Evolutionary conservation across 2,888 invertebrate species (phyloP), one percentile per base, ranked within the genome.

Genomic region (Agriopis marginaria): DNA sequence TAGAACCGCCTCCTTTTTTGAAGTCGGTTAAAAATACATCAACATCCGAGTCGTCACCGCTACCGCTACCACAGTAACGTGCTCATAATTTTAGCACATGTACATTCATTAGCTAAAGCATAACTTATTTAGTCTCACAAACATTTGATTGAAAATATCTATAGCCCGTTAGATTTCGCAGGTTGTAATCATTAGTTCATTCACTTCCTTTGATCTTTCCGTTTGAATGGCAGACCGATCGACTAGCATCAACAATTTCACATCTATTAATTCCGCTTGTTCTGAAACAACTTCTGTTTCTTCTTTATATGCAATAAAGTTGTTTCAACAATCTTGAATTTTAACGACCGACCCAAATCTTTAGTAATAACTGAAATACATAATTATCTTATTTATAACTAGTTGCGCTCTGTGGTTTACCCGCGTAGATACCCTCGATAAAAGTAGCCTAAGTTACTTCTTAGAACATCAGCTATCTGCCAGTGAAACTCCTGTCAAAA

Each of bases 161-260:
- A 53, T n/a, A 53, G 32, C 45, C 42, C 11, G 40, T 50, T 60
- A 51, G 51, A 32, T 51, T 61, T 42, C 50, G 23, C 61, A 42
- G 17, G 40, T 51, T 62, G 53, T 44, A 53, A 62, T 32, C 23
- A 45, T 62, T 62, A 45, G 44, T 32, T 53, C 44, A 32, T 62
- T 53, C 32, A 9, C 32, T 51, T 66, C 69, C 65, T 63, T 69
- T 67, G 66, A 60, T 59, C 55, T 63, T 32, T 49, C 58, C 78
- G 78, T 78, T 76, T 80, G 76, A 81, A 44, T 45, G 7, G 12
- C 23, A 53, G 42, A 45, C 12, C 23, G 53, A 32, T 62, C 53
- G n/a, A 9, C 44, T 62, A 32, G n/a, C 23, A 53, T 53, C 53
- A 53, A 62, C 62, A 51, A 42, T 14, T 47, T 59, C 32, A 42